These are phyloP conservation scores for Pseudochaenichthys georgianus DNA, from an alignment of 2,797 vertebrate species.

Conservation along the genomic window DNA sequence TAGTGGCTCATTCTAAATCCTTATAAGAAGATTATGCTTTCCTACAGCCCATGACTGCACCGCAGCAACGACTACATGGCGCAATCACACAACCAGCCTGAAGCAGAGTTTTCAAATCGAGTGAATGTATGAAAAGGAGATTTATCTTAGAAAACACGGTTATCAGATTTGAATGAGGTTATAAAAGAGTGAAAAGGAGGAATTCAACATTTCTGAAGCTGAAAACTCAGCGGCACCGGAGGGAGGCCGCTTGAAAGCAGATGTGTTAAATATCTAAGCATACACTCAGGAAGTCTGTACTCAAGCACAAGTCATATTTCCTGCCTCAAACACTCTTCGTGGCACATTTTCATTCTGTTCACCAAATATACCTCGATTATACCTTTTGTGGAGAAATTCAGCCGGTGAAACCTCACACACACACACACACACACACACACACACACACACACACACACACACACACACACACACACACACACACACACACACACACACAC, in stretches of 20 bases:
- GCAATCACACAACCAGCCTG: neutral
- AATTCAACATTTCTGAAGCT: slow-evolving; percentile 4
- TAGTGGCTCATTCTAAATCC: too few relatives aligned
- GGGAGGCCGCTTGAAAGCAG: slow-evolving; percentile 33
- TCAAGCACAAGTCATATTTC: neutral
- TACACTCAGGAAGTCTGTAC: slow-evolving; percentile 22
- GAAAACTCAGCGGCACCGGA: slow-evolving; percentile 9
- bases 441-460: too few relatives aligned
- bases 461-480: too few relatives aligned
- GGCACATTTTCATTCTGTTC: slow-evolving; percentile 14
- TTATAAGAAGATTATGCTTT: neutral
- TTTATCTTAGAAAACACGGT: slow-evolving; percentile 2
- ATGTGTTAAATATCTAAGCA: slow-evolving; percentile 34
- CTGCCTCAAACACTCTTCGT: neutral
- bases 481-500: too few relatives aligned
- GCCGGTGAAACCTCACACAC: neutral
- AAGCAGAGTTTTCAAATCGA: slow-evolving; percentile 4
- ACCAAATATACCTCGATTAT: neutral
- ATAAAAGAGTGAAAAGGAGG: slow-evolving; percentile 20
- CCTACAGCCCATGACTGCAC: slow-evolving; percentile 1
- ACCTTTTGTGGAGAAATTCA: neutral
- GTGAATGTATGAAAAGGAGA: neutral
- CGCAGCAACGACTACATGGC: neutral
- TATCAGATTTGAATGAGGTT: slow-evolving; percentile 9
- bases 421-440: neutral